These are phyloP conservation scores for Caenorhabditis angaria DNA, from an alignment of 2,888 invertebrate species.

Conservation along the genomic window DNA sequence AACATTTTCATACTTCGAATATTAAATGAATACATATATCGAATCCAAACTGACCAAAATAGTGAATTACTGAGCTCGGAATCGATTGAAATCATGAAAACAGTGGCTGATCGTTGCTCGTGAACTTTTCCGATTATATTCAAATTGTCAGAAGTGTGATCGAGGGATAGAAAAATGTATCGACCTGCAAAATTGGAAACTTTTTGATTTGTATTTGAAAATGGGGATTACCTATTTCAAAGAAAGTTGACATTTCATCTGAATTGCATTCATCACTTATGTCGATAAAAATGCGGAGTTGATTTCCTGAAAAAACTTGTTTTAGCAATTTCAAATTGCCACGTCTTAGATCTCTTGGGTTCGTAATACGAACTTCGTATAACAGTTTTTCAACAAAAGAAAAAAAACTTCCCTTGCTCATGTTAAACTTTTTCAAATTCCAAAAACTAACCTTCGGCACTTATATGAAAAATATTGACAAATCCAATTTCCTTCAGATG, in stretches of 20 bases:
- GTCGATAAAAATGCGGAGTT: too few species aligned
- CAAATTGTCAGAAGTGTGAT: not conserved
- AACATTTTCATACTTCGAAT: conserved; percentile 5
- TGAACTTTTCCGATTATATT: not conserved
- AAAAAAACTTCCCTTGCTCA: too few species aligned
- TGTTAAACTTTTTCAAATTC: too few species aligned
- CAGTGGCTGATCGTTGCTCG: not conserved
- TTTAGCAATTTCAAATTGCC: too few species aligned
- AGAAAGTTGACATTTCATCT: not conserved
- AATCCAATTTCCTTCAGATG: not conserved
- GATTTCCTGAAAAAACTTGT: too few species aligned
- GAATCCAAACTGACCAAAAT: not conserved
- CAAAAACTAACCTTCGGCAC: not conserved
- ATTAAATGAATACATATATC: not conserved
- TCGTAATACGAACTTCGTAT: too few species aligned
- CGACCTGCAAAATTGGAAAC: not conserved
- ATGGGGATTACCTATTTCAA: not conserved
- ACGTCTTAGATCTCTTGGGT: too few species aligned
- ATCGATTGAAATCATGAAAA: not conserved
- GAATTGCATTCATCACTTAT: too few species aligned
- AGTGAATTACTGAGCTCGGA: not conserved
- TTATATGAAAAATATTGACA: not conserved
- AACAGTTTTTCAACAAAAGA: too few species aligned
- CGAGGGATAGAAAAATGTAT: not conserved
- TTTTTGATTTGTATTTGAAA: not conserved